A percentile compares a stretch with the other conserved stretches of the same genome.
These are phyloP conservation scores for Lordiphosa andalusiaca DNA, from an alignment of 2,888 invertebrate genomes.

Conservation along the genomic window DNA sequence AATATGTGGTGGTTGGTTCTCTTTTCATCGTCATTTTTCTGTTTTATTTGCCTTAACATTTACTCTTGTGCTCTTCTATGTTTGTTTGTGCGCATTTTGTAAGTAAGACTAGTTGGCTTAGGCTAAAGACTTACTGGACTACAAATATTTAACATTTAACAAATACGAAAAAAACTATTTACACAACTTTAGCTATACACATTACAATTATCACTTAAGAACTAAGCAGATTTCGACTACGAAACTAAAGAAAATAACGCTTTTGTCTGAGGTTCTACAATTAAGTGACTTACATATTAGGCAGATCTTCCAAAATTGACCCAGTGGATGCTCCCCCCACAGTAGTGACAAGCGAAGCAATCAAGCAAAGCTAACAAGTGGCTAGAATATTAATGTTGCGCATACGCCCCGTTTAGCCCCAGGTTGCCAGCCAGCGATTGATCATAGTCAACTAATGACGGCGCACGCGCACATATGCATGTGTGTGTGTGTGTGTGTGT, in stretches of 20 bases:
- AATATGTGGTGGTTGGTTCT: constrained; percentile 1
- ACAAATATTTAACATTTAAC: constrained; percentile 67
- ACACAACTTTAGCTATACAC: constrained; percentile 58
- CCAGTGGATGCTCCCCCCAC: constrained; percentile 34
- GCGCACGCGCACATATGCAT: neutral
- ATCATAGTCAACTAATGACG: constrained; percentile 18
- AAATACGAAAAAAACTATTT: constrained; percentile 58
- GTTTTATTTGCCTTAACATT: constrained; percentile 55
- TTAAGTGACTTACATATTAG: constrained; percentile 61
- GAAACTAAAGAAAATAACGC: constrained; percentile 37
- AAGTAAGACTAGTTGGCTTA: constrained; percentile 68
- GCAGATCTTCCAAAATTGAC: constrained; percentile 70
- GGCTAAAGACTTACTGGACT: constrained; percentile 44
- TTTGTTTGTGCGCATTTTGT: constrained; percentile 65
- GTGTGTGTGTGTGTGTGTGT: constrained; percentile 20
- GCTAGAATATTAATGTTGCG: constrained; percentile 9
- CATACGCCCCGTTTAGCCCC: constrained; percentile 32
- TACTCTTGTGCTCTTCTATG: constrained; percentile 44
- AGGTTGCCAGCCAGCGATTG: constrained; percentile 5
- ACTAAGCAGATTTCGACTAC: constrained; percentile 27
- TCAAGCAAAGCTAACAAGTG: constrained; percentile 38
- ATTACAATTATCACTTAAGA: constrained; percentile 62
- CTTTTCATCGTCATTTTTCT: constrained; percentile 10
- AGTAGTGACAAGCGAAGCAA: constrained; percentile 35
- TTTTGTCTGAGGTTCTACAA: constrained; percentile 54